Evolutionary conservation across 2,888 invertebrate genomes (phyloP), one percentile per base, ranked within the genome.

Genomic region (Drosophila prostipennis): DNA sequence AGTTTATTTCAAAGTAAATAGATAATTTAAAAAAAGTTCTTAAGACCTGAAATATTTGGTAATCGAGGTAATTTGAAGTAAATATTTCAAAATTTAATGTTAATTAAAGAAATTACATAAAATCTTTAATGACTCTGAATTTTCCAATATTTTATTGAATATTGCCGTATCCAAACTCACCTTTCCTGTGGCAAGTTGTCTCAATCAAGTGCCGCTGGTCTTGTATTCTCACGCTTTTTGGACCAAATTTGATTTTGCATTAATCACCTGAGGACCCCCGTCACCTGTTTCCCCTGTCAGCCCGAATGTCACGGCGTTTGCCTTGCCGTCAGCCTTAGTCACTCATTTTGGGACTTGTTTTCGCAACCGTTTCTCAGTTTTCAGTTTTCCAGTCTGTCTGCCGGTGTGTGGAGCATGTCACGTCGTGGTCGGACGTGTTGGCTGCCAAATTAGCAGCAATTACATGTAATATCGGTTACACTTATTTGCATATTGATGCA

Each of bases 371-470:
- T 72, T 49, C 53, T 57, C 26, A 5, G 26, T 26, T 26, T 26
- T 26, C 26, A 19, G 45, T 45, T 10, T 69, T 36, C n/a, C 37
- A n/a, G 56, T 26, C 26, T 29, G 19, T n/a, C 49, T 37, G 72
- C 34, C 40, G 26, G 58, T 63, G 58, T 74, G 53, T 70, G 72
- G 69, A 74, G 74, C 70, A 73, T 71, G 70, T 71, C 70, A 71
- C 80, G 88, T 82, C 84, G 84, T 88, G 89, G 79, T 67, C 43
- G 77, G 71, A 87, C 89, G 87, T 89, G 87, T 89, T 81, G 83
- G 80, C 89, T 89, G 82, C 89, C 87, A 87, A 87, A 87, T 87
- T 87, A 89, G 87, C 83, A 76, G 82, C 89, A 89, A 89, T 87
- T 89, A 89, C 87, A 89, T 84, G 89, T 89, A 87, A 89, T 87